Evolutionary conservation across 1,140 invertebrate species (phyloP).

Genomic region (Galleria mellonella): DNA sequence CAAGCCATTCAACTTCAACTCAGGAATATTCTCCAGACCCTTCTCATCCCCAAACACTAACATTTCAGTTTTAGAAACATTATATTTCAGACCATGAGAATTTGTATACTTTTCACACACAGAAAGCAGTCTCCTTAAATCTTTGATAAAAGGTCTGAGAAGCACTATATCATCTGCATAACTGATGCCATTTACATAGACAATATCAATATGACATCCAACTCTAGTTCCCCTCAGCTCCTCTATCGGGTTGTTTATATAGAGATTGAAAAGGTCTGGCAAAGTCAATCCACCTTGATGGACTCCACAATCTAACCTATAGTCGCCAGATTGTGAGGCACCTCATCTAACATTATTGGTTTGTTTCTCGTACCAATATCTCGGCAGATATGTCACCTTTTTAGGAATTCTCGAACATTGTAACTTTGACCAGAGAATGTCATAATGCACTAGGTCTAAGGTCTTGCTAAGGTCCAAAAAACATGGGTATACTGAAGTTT

Average conservation of each 20-base stretch:
- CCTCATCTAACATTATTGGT: slow-evolving; percentile 2
- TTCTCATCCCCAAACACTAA: neutral
- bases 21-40: neutral
- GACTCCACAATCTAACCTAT: slow-evolving; percentile 9
- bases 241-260: neutral
- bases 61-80: neutral
- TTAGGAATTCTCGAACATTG: neutral
- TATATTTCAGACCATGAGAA: slow-evolving; percentile 2
- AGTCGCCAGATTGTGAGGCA: neutral
- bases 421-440: neutral
- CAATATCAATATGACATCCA: neutral
- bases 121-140: neutral
- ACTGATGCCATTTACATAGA: neutral
- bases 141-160: neutral
- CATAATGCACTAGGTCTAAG: neutral
- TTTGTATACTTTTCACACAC: slow-evolving; percentile 1
- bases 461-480: neutral
- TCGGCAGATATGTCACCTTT: neutral
- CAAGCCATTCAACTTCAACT: neutral
- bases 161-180: slow-evolving; percentile 3
- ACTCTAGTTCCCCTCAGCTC: neutral
- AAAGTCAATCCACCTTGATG: slow-evolving; percentile 4
- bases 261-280: slow-evolving; percentile 1
- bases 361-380: slow-evolving; percentile 8
- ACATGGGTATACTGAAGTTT: neutral